These are phyloP conservation scores for Ursus arctos DNA, from an alignment of 2,113 vertebrate species.

Conservation along the genomic window DNA sequence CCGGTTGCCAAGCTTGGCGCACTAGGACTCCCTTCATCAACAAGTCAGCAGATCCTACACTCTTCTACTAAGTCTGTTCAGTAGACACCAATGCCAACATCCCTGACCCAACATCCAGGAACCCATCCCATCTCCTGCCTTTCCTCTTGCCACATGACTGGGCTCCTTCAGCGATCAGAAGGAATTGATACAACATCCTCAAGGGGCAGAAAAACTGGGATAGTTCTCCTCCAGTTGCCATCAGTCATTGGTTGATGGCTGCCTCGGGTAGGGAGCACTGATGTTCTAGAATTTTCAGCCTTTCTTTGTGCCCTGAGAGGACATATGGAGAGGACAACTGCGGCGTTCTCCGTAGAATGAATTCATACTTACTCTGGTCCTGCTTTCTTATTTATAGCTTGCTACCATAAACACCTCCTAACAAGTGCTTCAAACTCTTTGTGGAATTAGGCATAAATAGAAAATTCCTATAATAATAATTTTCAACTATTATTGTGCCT, in stretches of 20 bases:
- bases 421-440: background rate
- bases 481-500: background rate
- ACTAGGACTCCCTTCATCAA: background rate
- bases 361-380: background rate
- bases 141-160: background rate
- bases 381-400: slow-evolving; percentile 28
- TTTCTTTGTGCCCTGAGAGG: background rate
- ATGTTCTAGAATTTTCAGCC: background rate
- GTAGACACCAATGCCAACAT: background rate
- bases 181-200: background rate
- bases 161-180: background rate
- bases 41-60: background rate
- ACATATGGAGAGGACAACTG: background rate
- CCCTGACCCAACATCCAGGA: background rate
- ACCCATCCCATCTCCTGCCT: background rate
- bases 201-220: background rate
- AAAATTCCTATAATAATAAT: slow-evolving; percentile 1
- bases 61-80: background rate
- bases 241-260: background rate
- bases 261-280: background rate
- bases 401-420: background rate
- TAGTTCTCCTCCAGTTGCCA: background rate
- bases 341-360: background rate
- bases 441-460: background rate
- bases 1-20: background rate